These are phyloP conservation scores for Falco punctatus DNA, from an alignment of 2,113 vertebrate species.

Conservation along the genomic window DNA sequence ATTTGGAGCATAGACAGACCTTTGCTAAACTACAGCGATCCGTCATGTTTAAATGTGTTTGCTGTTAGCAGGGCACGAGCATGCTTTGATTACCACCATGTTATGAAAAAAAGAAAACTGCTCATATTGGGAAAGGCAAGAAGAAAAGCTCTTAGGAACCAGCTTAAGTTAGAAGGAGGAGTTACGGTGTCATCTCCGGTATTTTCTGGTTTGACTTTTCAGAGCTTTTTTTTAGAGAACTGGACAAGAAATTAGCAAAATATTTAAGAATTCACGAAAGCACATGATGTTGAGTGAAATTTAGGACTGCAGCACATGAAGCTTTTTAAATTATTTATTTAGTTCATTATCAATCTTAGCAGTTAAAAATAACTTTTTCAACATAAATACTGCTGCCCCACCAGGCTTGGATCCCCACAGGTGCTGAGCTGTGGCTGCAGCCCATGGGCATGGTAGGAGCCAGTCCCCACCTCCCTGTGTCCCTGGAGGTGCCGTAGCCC, in stretches of 20 bases:
- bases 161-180: not conserved
- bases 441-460: not conserved
- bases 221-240: not conserved
- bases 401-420: rapidly evolving
- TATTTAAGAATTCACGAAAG: not conserved
- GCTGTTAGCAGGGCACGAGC: conserved; percentile 8
- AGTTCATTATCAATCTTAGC: not conserved
- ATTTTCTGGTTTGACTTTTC: not conserved
- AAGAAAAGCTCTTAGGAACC: not conserved
- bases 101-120: not conserved
- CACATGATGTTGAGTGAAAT: not conserved
- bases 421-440: not conserved
- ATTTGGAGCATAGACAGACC: conserved; percentile 25
- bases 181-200: not conserved
- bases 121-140: not conserved
- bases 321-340: not conserved
- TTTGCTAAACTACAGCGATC: not conserved
- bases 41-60: conserved; percentile 25
- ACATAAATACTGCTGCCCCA: not conserved
- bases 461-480: rapidly evolving
- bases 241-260: not conserved
- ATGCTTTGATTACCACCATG: not conserved
- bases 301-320: not conserved
- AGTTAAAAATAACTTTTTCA: not conserved
- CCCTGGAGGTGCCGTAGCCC: not conserved